Evolutionary conservation across 2,113 vertebrate species (phyloP), one percentile per base, ranked within the genome.

Genomic region (Zootoca vivipara): DNA sequence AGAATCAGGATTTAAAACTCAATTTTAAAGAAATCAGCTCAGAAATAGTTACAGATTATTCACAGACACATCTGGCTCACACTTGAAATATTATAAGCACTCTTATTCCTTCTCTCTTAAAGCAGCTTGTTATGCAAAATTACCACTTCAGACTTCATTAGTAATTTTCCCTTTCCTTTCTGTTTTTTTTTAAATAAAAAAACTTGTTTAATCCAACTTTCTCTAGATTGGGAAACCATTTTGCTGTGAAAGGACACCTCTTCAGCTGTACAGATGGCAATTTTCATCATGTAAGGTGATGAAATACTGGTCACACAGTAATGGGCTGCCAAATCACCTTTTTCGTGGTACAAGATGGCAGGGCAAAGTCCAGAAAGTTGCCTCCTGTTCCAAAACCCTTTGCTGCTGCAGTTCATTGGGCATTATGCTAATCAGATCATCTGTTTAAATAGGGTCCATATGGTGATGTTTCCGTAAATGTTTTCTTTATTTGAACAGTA

Each of bases 381-480:
- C 80, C 89, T 88, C 91, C 93, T 94, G 89, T 87, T 93, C 42
- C 78, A 65, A 80, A 95, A 91, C 73, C 64, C 85, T 87, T 91
- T 89, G 58, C 85, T 92, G 82, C 38, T 89, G 85, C 81, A 95
- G 80, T 94, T 95, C 33, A 0, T 67, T 95, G 92, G 83, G 18
- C 89, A 89, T 88, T 94, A 93, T 94, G 88, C 84, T 93, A 95
- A 94, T 94, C 85, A 94, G 93, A 90, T 96, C 89, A 91, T 94
- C 87, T 95, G 91, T 93, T 73, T 93, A 93, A 93, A 94, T 92
- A 93, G 28, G 80, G 83, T 89, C 90, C 89, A 94, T 94, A 95
- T 92, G 90, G 91, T 90, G 58, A 91, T 92, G 96, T 95, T 93
- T 94, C 87, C 92, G 70, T 85, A 92, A 95, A 94, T 92, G 79